Conservation (phyloP, 2,113 vertebrate genomes). For the Podiceps cristatus region DNA sequence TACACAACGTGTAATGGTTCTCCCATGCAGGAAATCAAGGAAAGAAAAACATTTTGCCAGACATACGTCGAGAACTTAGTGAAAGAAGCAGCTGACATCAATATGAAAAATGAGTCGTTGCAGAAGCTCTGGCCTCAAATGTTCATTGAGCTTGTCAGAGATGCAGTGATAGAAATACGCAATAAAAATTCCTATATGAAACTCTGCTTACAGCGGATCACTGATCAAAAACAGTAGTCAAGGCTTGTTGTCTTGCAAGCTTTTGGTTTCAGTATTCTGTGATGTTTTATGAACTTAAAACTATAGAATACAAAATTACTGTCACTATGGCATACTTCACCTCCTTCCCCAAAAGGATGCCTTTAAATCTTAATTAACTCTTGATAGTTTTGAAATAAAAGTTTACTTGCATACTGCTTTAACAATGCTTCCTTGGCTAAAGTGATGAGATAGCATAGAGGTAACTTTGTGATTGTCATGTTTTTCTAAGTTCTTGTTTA, state of each 20-base stretch:
- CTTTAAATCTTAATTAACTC: not conserved
- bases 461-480: not conserved
- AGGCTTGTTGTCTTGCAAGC: not conserved
- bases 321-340: not conserved
- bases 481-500: not conserved
- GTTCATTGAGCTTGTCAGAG: slow-evolving; percentile 94
- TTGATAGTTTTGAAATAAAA: not conserved
- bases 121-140: slow-evolving; percentile 97
- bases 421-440: not conserved
- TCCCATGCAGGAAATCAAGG: slow-evolving; percentile 77
- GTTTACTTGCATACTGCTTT: not conserved
- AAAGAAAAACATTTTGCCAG: slow-evolving; percentile 82
- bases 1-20: not conserved
- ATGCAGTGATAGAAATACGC: slow-evolving; percentile 91
- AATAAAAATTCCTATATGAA: slow-evolving; percentile 86
- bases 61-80: slow-evolving; percentile 86
- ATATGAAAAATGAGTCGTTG: slow-evolving; percentile 88
- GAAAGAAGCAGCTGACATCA: slow-evolving; percentile 88
- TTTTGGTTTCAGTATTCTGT: not conserved
- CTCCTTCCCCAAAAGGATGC: not conserved
- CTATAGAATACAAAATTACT: not conserved
- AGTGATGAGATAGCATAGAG: not conserved
- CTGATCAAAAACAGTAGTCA: slow-evolving; percentile 73
- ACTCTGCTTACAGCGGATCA: slow-evolving; percentile 85
- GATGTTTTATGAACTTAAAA: not conserved